phyloP scores from a whole-genome alignment of 2,888 invertebrate species.

The Coremacera marginata region DNA sequence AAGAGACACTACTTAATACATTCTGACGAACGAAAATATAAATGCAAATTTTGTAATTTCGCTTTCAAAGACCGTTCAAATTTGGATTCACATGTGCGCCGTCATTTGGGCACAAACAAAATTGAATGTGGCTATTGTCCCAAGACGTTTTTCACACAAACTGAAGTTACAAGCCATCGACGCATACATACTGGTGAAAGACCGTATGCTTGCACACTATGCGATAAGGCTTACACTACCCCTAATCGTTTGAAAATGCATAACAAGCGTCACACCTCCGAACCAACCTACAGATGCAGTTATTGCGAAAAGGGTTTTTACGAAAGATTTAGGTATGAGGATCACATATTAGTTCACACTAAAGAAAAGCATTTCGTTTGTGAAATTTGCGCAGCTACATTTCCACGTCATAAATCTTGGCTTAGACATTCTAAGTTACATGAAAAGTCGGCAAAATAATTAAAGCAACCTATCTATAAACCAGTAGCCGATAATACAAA shows the following conservation, averaged over 20 bases:
- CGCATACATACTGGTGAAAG: constrained; percentile 72
- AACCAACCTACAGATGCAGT: constrained; percentile 23
- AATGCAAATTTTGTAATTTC: constrained; percentile 22
- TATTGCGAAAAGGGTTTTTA: constrained; percentile 44
- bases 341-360: constrained; percentile 70
- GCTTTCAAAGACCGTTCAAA: constrained; percentile 4
- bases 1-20: neutral
- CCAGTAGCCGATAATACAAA: too few species aligned
- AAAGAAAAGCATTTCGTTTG: constrained; percentile 73
- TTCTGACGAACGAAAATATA: neutral
- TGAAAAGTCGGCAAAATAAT: neutral
- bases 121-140: constrained; percentile 31
- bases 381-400: constrained; percentile 40
- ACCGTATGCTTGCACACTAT: constrained; percentile 72
- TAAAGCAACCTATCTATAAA: too few species aligned
- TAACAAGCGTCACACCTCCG: constrained; percentile 5
- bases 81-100: neutral
- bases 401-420: constrained; percentile 47
- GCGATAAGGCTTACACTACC: constrained; percentile 71
- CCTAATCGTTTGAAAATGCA: neutral
- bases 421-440: constrained; percentile 47
- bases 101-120: constrained; percentile 3
- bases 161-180: constrained; percentile 23
- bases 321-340: constrained; percentile 13
- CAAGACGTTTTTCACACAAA: constrained; percentile 26